Evolutionary conservation across 2,797 vertebrate genomes (phyloP), one percentile per base, ranked within the genome.

Genomic region (Myripristis jacobus): DNA sequence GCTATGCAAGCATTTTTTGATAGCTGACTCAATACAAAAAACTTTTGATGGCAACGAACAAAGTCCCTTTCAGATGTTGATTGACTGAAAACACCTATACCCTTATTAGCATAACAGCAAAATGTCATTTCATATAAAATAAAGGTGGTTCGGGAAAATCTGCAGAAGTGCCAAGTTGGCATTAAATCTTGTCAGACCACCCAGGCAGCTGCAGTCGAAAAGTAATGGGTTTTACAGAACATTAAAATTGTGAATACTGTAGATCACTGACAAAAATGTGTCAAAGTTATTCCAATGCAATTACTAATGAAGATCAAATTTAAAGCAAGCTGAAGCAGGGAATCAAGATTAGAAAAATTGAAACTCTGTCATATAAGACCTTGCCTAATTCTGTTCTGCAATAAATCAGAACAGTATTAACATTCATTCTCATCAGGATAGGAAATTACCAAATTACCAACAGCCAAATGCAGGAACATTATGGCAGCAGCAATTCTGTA

Each of bases 51-150:
- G 27, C n/a, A 21, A 36, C 16, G 46, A 31, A 64, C 41, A 48
- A 46, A 73, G 75, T 75, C 41, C 64, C 77, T 76, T 75, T 82
- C 67, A 70, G 70, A 75, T 80, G 27, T 44, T 21, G 70, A 91
- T 82, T 87, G 87, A 90, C 89, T 87, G 82, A 87, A 90, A 92
- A 88, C 88, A 83, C 70, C 68, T 70, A 81, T 77, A 70, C 57
- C 31, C 70, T 84, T 69, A 73, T 85, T 91, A 90, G 90, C 75
- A 78, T 66, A 88, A 78, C 69, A 87, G 78, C 74, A 84, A 92
- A 93, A 93, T 94, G 91, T 91, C 90, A 92, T 82, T 77, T 52
- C 31, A 90, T 91, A 92, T 85, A 93, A 94, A 93, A 91, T 70
- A 69, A 87, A 68, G 47, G 71, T 66, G 82, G 80, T 90, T 85